Evolutionary conservation across 2,888 invertebrate genomes (phyloP).

Genomic region (Caenorhabditis auriculariae): DNA sequence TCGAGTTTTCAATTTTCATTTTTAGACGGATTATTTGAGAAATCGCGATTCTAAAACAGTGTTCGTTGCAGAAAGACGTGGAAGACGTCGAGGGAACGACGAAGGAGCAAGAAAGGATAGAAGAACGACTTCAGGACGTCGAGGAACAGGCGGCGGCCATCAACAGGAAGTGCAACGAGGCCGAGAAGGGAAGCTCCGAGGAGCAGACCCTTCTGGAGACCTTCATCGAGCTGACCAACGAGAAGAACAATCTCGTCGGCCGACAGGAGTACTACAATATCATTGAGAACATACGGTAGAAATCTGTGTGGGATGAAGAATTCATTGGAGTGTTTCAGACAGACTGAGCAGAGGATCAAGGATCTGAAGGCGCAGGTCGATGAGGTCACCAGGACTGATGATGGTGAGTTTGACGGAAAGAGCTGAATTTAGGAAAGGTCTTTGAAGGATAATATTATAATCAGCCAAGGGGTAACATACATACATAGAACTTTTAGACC

Average conservation of each 20-base stretch:
- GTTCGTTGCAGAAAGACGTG: slow-evolving; percentile 30
- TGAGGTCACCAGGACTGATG: slow-evolving; percentile 18
- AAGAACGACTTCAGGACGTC: slow-evolving; percentile 25
- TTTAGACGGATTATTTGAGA: neutral
- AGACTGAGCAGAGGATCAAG: slow-evolving; percentile 17
- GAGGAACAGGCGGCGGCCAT: slow-evolving; percentile 33
- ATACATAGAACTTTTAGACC: too few relatives aligned
- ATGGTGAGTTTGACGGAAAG: neutral
- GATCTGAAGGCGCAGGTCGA: slow-evolving; percentile 18
- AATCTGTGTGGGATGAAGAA: slow-evolving; percentile 2
- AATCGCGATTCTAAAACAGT: neutral
- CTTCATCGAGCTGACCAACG: slow-evolving; percentile 42
- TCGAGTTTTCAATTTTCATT: neutral
- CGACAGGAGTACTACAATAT: slow-evolving; percentile 46
- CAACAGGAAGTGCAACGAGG: slow-evolving; percentile 25
- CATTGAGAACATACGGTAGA: slow-evolving; percentile 36
- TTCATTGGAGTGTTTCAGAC: slow-evolving; percentile 3
- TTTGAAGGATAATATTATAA: too few relatives aligned
- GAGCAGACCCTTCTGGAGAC: slow-evolving; percentile 41
- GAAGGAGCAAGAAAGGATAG: slow-evolving; percentile 26
- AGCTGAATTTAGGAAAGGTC: too few relatives aligned
- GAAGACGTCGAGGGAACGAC: slow-evolving; percentile 39
- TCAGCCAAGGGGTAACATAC: too few relatives aligned
- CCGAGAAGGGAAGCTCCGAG: slow-evolving; percentile 43
- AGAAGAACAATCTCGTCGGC: slow-evolving; percentile 38